A percentile compares a stretch with the other conserved stretches of the same genome.
Evolutionary conservation across 2,888 invertebrate species (phyloP).

Genomic region (Caenorhabditis japonica): DNA sequence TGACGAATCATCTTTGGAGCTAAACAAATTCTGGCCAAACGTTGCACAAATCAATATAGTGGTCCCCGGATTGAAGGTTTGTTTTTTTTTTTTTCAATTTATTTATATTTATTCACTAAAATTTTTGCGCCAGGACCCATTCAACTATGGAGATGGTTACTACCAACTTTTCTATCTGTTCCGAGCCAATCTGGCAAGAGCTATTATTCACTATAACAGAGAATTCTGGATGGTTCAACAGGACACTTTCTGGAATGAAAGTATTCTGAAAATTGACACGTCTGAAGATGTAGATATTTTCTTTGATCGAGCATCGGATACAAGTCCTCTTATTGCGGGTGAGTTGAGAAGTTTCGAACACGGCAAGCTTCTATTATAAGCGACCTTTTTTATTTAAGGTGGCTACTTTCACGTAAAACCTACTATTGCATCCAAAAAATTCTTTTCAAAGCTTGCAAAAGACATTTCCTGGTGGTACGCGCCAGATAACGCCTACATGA

Average conservation of each 20-base stretch:
- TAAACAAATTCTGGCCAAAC: conserved; percentile 65
- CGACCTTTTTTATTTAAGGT: no score
- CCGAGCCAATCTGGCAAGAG: conserved; percentile 69
- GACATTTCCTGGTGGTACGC: conserved; percentile 72
- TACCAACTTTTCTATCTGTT: conserved; percentile 76
- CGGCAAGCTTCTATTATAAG: no score
- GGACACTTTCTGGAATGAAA: conserved; percentile 74
- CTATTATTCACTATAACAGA: conserved; percentile 56
- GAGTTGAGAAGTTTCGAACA: no score
- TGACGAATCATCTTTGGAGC: conserved; percentile 49
- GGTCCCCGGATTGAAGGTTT: conserved; percentile 66
- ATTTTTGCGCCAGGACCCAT: conserved; percentile 61
- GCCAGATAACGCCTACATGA: conserved; percentile 76
- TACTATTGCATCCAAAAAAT: conserved; percentile 56
- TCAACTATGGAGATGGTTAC: conserved; percentile 76
- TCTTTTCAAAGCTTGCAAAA: conserved; percentile 65
- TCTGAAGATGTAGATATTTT: conserved; percentile 59
- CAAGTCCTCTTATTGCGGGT: conserved; percentile 70
- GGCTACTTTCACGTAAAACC: conserved; percentile 71
- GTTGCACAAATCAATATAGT: conserved; percentile 59
- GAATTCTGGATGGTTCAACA: conserved; percentile 77
- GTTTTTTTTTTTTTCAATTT: neutral
- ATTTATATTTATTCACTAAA: neutral
- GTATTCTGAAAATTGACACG: conserved; percentile 56
- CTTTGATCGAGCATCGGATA: conserved; percentile 72